These are phyloP conservation scores for Mamestra configurata DNA, from an alignment of 1,140 invertebrate genomes.

Conservation along the genomic window DNA sequence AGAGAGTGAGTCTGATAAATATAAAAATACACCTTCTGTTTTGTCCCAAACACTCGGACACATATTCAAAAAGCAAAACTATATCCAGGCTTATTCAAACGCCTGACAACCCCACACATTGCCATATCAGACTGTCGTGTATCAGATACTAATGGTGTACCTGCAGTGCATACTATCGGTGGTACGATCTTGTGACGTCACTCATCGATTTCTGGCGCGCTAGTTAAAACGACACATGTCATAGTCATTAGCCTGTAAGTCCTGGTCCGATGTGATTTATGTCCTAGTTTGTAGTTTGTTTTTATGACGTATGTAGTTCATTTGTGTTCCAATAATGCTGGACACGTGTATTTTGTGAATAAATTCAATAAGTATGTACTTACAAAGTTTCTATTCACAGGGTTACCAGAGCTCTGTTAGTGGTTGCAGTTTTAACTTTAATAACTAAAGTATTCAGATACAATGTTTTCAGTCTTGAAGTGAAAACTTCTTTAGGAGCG, in stretches of 20 bases:
- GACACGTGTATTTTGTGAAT: neutral
- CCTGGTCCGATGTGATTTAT: neutral
- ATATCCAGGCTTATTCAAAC: no score
- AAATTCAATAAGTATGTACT: neutral
- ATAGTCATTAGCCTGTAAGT: neutral
- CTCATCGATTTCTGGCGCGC: neutral
- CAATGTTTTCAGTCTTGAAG: no score
- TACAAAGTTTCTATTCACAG: neutral
- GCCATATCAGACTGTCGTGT: slow-evolving; percentile 11
- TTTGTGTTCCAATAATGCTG: neutral
- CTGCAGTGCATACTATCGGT: neutral
- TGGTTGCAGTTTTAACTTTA: no score
- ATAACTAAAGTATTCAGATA: no score
- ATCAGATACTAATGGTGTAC: slow-evolving; percentile 14
- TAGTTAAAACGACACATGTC: neutral
- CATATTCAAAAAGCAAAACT: no score
- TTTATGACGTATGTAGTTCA: neutral
- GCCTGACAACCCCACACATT: no score
- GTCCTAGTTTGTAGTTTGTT: neutral
- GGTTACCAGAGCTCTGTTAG: no score
- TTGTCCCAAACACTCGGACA: no score
- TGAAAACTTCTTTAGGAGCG: no score
- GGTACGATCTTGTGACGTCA: slow-evolving; percentile 8
- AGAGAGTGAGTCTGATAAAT: no score
- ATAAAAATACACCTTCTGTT: no score